Conservation (phyloP, 2,888 invertebrate genomes). For the Lepeophtheirus nordmannii region DNA sequence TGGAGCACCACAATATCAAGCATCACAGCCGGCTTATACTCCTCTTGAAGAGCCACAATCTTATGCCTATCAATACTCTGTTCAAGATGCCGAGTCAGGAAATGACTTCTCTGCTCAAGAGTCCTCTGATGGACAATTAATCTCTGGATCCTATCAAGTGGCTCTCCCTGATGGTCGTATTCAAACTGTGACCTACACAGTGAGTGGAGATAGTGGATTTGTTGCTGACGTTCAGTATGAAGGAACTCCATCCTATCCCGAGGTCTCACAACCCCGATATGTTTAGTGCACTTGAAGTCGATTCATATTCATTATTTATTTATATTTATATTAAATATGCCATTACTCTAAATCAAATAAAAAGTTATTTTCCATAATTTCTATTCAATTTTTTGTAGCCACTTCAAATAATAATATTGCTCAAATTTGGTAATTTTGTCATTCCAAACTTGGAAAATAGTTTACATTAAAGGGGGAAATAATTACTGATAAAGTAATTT, state of each 20-base stretch:
- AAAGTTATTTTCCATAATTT: no score
- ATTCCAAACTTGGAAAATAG: no score
- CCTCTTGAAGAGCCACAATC: background rate
- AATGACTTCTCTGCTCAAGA: constrained; percentile 16
- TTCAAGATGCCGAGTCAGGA: constrained; percentile 12
- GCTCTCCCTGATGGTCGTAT: constrained; percentile 19
- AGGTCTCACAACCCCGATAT: background rate
- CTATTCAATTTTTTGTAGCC: no score
- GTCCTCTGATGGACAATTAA: constrained; percentile 9
- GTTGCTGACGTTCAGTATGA: constrained; percentile 10
- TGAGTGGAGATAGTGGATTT: constrained; percentile 6
- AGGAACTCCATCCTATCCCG: constrained; percentile 13
- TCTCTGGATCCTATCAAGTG: constrained; percentile 7
- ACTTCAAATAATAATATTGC: no score
- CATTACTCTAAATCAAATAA: no score
- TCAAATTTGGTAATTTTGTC: no score
- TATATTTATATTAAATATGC: no score
- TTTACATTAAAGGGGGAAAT: no score
- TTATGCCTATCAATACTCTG: constrained; percentile 10
- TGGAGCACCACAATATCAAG: no score
- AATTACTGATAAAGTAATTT: no score
- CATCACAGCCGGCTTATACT: background rate
- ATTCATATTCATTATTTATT: no score
- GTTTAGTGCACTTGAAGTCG: no score
- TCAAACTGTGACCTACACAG: constrained; percentile 20